These are phyloP conservation scores for Drosophila robusta DNA, from an alignment of 2,888 invertebrate genomes.

Conservation along the genomic window DNA sequence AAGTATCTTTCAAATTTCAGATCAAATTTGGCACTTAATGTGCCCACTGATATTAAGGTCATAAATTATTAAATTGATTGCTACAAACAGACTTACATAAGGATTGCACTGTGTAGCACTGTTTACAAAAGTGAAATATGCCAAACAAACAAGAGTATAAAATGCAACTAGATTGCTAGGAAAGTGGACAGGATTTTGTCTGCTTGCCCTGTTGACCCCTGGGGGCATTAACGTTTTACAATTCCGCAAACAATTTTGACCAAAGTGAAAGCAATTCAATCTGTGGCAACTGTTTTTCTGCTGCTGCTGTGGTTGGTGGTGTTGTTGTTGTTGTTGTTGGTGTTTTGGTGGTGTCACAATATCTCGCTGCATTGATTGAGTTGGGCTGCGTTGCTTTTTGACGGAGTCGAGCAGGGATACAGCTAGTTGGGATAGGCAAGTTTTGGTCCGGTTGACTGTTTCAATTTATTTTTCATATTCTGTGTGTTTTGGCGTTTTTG, in stretches of 20 bases:
- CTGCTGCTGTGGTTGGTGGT: slow-evolving; percentile 6
- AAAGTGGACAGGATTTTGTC: slow-evolving; percentile 10
- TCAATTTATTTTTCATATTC: slow-evolving; percentile 68
- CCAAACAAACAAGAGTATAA: slow-evolving; percentile 19
- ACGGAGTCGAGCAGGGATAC: slow-evolving; percentile 21
- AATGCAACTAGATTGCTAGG: slow-evolving; percentile 15
- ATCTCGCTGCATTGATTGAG: slow-evolving; percentile 45
- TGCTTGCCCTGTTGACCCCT: slow-evolving; percentile 8
- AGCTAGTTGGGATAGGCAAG: slow-evolving; percentile 26
- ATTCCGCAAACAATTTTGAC: slow-evolving; percentile 52
- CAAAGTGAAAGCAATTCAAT: slow-evolving; percentile 73
- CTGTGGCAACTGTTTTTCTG: slow-evolving; percentile 38
- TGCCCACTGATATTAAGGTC: slow-evolving; percentile 1
- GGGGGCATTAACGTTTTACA: slow-evolving; percentile 41
- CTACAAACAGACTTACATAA: neutral
- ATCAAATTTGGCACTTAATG: slow-evolving; percentile 14
- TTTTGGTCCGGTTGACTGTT: slow-evolving; percentile 47
- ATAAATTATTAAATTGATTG: slow-evolving; percentile 17
- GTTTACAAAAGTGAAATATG: slow-evolving; percentile 13
- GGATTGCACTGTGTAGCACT: no score
- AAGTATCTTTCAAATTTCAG: neutral
- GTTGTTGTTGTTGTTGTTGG: slow-evolving; percentile 3
- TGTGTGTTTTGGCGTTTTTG: slow-evolving; percentile 58
- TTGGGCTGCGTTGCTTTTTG: slow-evolving; percentile 29
- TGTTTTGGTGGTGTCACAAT: slow-evolving; percentile 29